Evolutionary conservation across 1,140 invertebrate genomes (phyloP).

Genomic region (Eumaeus atala): DNA sequence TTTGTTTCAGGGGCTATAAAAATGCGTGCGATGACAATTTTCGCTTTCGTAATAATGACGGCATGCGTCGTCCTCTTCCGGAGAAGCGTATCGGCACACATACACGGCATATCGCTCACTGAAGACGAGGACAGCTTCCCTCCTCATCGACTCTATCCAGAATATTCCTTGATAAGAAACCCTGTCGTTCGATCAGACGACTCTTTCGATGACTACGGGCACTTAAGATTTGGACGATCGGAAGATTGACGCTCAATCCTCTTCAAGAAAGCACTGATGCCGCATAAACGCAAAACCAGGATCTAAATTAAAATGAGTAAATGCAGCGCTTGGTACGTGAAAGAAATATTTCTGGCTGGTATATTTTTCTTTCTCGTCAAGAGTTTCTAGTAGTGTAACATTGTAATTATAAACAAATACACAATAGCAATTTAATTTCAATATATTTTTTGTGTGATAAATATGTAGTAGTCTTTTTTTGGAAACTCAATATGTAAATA

Average conservation of each 20-base stretch:
- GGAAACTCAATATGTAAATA: too few relatives aligned
- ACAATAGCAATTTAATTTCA: too few relatives aligned
- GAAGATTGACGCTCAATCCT: slow-evolving; percentile 46
- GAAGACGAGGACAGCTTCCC: slow-evolving; percentile 76
- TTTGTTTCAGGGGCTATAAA: slow-evolving; percentile 11
- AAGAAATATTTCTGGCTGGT: slow-evolving; percentile 35
- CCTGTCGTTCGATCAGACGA: slow-evolving; percentile 73
- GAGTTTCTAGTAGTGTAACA: neutral
- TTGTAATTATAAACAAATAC: too few relatives aligned
- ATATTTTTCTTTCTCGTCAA: slow-evolving; percentile 26
- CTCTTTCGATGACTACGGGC: slow-evolving; percentile 81
- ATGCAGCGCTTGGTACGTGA: neutral
- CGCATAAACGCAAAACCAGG: slow-evolving; percentile 20
- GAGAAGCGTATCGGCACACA: slow-evolving; percentile 35
- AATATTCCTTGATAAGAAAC: slow-evolving; percentile 79
- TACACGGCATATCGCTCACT: slow-evolving; percentile 31
- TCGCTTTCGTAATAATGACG: slow-evolving; percentile 35
- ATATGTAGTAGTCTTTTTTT: too few relatives aligned
- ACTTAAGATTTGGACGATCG: slow-evolving; percentile 79
- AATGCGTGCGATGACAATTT: slow-evolving; percentile 41
- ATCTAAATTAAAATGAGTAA: slow-evolving; percentile 12
- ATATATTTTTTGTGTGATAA: too few relatives aligned
- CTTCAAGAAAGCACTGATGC: slow-evolving; percentile 15
- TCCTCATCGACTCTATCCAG: slow-evolving; percentile 76
- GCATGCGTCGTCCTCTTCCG: slow-evolving; percentile 32